Evolutionary conservation across 2,888 invertebrate species (phyloP), one percentile per base, ranked within the genome.

Genomic region (Agrochola circellaris): DNA sequence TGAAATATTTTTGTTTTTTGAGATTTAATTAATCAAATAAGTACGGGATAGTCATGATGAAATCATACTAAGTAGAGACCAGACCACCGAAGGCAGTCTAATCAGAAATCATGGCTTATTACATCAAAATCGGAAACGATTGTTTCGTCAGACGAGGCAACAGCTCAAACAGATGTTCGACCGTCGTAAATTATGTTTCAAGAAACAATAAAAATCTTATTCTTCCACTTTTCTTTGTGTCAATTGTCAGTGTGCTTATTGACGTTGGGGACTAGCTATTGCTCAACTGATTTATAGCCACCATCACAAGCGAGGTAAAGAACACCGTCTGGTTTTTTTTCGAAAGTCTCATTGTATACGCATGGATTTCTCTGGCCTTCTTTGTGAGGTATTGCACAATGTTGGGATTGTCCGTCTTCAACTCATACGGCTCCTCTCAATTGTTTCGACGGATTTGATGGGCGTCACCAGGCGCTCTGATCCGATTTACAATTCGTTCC

Each of bases 401-500:
- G 93, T 92, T 90, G 88, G 90, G 89, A 91, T 84, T 92, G 93
- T 90, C 91, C 90, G 92, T 93, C 92, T 94, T 93, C 91, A 92
- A 90, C 91, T 90, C 92, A 92, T 93, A 92, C 91, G 90, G 91
- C 85, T 89, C 90, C 89, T 89, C 85, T 91, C 93, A 91, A 95
- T 96, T 96, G 95, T 96, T 96, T 95, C 93, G 93, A 91, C 88
- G 90, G 89, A 92, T 91, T 91, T 91, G 93, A 93, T 94, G 94
- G 95, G 95, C 95, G 95, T 94, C 94, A 91, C 94, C 92, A 91
- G 92, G 89, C 89, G 91, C 88, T 92, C 89, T 95, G 94, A 94
- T 96, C 94, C 92, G 93, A 95, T 95, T 95, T 94, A 94, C 93
- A 93, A 96, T 96, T 96, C 94, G 95, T 96, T 95, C 93, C 94